Percentiles rank a stretch among this genome's conserved stretches.
Evolutionary conservation across 1,140 invertebrate species (phyloP).

Genomic region (Pteromalus puparum): DNA sequence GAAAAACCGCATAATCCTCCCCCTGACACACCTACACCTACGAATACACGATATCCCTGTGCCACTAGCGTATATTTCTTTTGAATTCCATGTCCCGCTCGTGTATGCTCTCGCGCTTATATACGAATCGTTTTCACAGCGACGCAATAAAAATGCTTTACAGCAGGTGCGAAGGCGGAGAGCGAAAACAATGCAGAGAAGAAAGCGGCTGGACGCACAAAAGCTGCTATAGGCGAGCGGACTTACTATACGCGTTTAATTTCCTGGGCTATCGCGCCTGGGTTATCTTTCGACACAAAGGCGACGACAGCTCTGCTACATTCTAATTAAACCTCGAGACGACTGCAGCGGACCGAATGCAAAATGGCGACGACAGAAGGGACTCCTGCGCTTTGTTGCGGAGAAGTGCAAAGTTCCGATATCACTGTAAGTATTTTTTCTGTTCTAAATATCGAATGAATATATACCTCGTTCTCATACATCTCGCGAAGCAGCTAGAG

Average conservation of each 20-base stretch:
- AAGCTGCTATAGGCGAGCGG: background rate
- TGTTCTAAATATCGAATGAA: too few relatives aligned
- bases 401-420: too few relatives aligned
- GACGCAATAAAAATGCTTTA: constrained; percentile 46
- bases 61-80: background rate
- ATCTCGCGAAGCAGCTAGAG: background rate
- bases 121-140: background rate
- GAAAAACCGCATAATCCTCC: constrained; percentile 21
- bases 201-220: background rate
- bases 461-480: background rate
- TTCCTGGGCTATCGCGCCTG: constrained; percentile 20
- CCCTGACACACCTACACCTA: background rate
- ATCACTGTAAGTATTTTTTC: too few relatives aligned
- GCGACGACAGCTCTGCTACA: background rate
- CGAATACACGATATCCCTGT: background rate
- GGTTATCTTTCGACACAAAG: constrained; percentile 22
- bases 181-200: constrained; percentile 41
- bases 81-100: background rate
- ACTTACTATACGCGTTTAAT: constrained; percentile 21
- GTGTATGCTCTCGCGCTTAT: background rate
- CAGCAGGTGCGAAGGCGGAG: background rate
- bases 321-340: constrained; percentile 37
- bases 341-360: background rate
- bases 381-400: background rate
- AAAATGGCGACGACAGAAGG: constrained; percentile 19